Evolutionary conservation across 2,113 vertebrate species (phyloP).

Genomic region (Serilophus lunatus): DNA sequence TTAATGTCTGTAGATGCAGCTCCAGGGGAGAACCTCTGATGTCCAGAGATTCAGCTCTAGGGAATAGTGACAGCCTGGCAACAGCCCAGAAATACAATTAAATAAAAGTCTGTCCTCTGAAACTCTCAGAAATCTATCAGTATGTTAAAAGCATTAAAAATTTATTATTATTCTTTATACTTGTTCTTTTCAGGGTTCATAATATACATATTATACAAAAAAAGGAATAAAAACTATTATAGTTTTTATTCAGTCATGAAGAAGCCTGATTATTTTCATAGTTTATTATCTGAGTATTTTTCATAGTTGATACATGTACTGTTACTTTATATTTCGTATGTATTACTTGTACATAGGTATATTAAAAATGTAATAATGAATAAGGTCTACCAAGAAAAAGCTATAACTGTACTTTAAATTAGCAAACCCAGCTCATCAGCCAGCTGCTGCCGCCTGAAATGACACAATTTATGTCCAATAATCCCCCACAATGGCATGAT

Average conservation of each 20-base stretch:
- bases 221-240: background rate
- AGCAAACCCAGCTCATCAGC: background rate
- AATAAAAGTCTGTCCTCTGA: constrained; percentile 6
- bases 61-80: constrained; percentile 13
- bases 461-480: background rate
- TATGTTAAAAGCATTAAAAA: background rate
- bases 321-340: background rate
- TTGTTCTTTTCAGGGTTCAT: background rate
- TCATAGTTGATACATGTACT: background rate
- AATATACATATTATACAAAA: background rate
- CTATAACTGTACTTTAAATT: background rate
- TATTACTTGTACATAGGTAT: background rate
- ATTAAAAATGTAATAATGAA: background rate
- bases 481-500: background rate
- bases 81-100: background rate
- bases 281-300: background rate
- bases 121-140: background rate
- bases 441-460: background rate
- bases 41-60: constrained; percentile 13
- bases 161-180: background rate
- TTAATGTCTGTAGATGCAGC: constrained; percentile 39
- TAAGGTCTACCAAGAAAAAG: background rate
- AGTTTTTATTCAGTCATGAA: background rate
- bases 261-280: background rate
- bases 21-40: constrained; percentile 35